phyloP scores from a whole-genome alignment of 2,888 invertebrate genomes.

The Drosophila nr. perissopoda region DNA sequence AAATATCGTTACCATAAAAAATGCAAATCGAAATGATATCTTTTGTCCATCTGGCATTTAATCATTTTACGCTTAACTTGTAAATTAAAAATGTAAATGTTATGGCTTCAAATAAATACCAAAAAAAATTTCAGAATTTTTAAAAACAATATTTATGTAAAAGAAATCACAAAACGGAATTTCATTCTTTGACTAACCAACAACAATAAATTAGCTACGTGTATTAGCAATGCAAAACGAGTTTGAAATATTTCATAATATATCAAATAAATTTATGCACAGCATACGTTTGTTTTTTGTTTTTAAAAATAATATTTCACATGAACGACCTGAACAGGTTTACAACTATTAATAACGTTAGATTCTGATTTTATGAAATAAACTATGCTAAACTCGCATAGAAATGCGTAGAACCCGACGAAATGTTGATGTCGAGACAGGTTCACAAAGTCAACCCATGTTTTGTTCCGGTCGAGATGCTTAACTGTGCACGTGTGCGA shows the following conservation, averaged over 20 bases:
- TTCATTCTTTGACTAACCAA: not conserved
- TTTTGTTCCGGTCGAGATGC: slow-evolving; percentile 39
- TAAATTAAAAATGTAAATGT: slow-evolving; percentile 27
- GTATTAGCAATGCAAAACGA: slow-evolving; percentile 56
- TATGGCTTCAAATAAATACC: not conserved
- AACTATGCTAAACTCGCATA: slow-evolving; percentile 21
- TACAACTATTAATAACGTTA: slow-evolving; percentile 15
- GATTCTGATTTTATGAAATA: slow-evolving; percentile 12
- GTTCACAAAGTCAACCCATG: slow-evolving; percentile 31
- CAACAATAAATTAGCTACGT: not conserved
- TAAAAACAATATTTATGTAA: slow-evolving; percentile 11
- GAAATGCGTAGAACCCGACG: slow-evolving; percentile 16
- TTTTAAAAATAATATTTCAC: slow-evolving; percentile 36
- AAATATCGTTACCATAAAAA: not conserved
- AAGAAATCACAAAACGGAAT: slow-evolving; percentile 31
- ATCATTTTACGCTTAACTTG: not conserved
- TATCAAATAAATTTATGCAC: slow-evolving; percentile 25
- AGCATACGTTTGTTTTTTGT: slow-evolving; percentile 26
- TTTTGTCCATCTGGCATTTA: not conserved
- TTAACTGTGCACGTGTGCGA: not conserved
- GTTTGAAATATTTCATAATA: slow-evolving; percentile 30
- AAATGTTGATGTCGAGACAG: slow-evolving; percentile 29
- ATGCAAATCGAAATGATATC: slow-evolving; percentile 19
- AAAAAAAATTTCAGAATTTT: not conserved
- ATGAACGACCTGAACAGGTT: slow-evolving; percentile 40